Percentiles rank a stretch among this genome's conserved stretches.
These are phyloP conservation scores for Anoplolepis gracilipes DNA, from an alignment of 1,140 invertebrate species.

Conservation along the genomic window DNA sequence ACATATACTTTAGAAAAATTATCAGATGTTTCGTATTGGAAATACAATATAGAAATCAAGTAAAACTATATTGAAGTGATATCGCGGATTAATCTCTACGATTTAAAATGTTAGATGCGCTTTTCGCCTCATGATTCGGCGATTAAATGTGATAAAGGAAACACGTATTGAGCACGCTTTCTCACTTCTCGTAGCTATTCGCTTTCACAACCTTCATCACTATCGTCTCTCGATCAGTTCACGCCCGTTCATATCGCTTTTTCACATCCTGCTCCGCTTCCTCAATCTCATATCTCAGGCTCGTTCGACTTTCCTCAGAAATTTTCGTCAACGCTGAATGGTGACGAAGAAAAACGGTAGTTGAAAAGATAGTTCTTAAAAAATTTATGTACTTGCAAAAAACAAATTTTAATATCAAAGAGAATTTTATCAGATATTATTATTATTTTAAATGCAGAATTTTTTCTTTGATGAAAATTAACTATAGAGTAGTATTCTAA, in stretches of 20 bases:
- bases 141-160: slow-evolving; percentile 82
- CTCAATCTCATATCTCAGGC: slow-evolving; percentile 53
- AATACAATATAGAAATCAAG: neutral
- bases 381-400: neutral
- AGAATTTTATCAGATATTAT: neutral
- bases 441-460: neutral
- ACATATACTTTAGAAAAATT: neutral
- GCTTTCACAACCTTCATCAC: slow-evolving; percentile 35
- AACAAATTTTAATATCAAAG: slow-evolving; percentile 3
- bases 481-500: neutral
- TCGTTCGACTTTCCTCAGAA: slow-evolving; percentile 17
- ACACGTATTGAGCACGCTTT: slow-evolving; percentile 83
- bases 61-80: neutral
- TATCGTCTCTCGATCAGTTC: slow-evolving; percentile 59
- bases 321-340: slow-evolving; percentile 41
- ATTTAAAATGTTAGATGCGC: slow-evolving; percentile 60
- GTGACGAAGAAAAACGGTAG: slow-evolving; percentile 10
- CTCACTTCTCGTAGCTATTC: slow-evolving; percentile 61
- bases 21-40: neutral
- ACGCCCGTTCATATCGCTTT: slow-evolving; percentile 42
- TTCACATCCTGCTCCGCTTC: slow-evolving; percentile 44
- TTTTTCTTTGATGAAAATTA: neutral
- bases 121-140: slow-evolving; percentile 65
- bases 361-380: slow-evolving; percentile 2
- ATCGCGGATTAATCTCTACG: slow-evolving; percentile 16